Evolutionary conservation across 2,797 vertebrate species (phyloP).

Genomic region (Aeoliscus strigatus): DNA sequence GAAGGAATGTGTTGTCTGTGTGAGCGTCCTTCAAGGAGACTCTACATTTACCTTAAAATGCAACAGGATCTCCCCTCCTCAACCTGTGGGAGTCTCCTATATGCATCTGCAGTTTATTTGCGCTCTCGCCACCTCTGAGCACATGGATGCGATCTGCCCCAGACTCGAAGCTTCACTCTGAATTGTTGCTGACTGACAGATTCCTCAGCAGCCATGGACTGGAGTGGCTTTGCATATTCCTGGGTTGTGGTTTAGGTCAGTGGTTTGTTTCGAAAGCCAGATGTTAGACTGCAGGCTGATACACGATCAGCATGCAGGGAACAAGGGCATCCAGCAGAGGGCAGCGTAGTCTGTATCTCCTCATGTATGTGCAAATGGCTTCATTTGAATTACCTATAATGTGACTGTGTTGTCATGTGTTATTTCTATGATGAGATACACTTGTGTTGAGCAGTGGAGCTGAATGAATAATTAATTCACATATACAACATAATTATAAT

Average conservation of each 20-base stretch:
- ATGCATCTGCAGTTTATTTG: conserved; percentile 16
- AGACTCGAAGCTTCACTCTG: conserved; percentile 35
- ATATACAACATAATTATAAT: too few species aligned
- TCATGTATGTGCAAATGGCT: too few species aligned
- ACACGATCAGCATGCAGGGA: conserved; percentile 21
- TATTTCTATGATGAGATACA: too few species aligned
- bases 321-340: conserved; percentile 54
- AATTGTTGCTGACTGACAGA: conserved; percentile 72
- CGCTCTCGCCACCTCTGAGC: conserved; percentile 24
- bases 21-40: conserved; percentile 1
- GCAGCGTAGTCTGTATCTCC: conserved; percentile 37
- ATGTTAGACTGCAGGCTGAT: conserved; percentile 45
- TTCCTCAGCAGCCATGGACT: conserved; percentile 66
- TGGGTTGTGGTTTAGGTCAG: conserved; percentile 59
- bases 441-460: too few species aligned
- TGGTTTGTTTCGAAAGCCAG: conserved; percentile 63
- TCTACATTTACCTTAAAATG: conserved; percentile 9
- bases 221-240: conserved; percentile 64
- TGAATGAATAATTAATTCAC: too few species aligned
- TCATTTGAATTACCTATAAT: too few species aligned
- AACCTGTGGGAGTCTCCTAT: conserved; percentile 2
- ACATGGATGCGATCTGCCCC: conserved; percentile 48
- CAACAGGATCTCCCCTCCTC: conserved; percentile 8
- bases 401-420: too few species aligned
- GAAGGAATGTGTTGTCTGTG: conserved; percentile 9